Conservation (phyloP, 2,113 vertebrate genomes). For the Aldabrachelys gigantea region DNA sequence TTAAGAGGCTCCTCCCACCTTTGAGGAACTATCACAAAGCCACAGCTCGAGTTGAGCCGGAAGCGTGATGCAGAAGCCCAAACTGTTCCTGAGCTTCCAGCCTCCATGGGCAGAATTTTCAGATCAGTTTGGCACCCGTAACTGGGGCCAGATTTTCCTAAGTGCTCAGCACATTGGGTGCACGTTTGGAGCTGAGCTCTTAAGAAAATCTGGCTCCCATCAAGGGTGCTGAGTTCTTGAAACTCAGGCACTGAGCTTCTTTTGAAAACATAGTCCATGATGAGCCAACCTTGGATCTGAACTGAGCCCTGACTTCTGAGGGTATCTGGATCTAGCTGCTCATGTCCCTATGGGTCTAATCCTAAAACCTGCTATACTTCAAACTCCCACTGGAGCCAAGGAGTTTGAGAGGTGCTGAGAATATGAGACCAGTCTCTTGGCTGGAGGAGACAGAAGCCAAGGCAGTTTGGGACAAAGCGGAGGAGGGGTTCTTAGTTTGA, state of each 20-base stretch:
- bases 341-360: not conserved
- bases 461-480: not conserved
- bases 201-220: not conserved
- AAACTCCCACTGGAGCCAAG: not conserved
- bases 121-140: not conserved
- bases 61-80: not conserved
- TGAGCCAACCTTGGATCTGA: not conserved
- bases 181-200: not conserved
- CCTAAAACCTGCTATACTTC: not conserved
- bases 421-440: not conserved
- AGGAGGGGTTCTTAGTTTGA: conserved; percentile 63
- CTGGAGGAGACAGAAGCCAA: not conserved
- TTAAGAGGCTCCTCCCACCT: not conserved
- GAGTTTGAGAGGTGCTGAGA: rapidly evolving
- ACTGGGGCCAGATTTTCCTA: not conserved
- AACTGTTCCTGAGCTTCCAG: not conserved
- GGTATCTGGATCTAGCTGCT: not conserved
- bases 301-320: not conserved
- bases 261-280: not conserved
- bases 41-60: not conserved
- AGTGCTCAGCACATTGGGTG: rapidly evolving
- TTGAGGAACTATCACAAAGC: not conserved
- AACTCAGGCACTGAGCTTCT: not conserved
- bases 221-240: rapidly evolving
- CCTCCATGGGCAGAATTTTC: no score